Evolutionary conservation across 2,113 vertebrate genomes (phyloP).

Genomic region (Urocynchramus pylzowi): DNA sequence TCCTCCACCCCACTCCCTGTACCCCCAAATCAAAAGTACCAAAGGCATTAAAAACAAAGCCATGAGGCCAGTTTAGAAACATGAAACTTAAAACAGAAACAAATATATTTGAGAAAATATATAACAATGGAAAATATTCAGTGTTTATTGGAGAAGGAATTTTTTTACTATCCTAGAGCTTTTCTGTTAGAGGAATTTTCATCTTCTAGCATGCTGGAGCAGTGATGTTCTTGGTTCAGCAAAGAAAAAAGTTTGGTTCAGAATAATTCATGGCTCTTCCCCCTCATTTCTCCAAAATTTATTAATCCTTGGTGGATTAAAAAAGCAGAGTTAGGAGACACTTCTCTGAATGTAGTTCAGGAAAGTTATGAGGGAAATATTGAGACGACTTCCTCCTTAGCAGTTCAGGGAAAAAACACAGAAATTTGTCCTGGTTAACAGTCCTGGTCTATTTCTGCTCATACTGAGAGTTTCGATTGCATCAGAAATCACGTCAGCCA

Average conservation of each 20-base stretch:
- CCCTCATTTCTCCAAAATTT: background rate
- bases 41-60: background rate
- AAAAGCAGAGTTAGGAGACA: background rate
- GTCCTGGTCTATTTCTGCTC: background rate
- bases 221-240: background rate
- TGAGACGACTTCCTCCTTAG: background rate
- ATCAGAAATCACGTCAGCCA: background rate
- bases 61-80: background rate
- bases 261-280: background rate
- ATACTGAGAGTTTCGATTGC: background rate
- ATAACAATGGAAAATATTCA: background rate
- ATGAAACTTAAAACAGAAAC: background rate
- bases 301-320: background rate
- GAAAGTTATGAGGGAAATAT: background rate
- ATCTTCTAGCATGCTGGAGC: background rate
- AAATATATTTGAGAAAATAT: background rate
- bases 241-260: background rate
- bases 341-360: background rate
- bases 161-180: background rate
- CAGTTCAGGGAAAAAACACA: background rate
- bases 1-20: background rate
- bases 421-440: background rate
- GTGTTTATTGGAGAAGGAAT: background rate
- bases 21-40: background rate
- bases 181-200: background rate